Conservation (phyloP, 2,888 invertebrate genomes). For the Selenia dentaria region DNA sequence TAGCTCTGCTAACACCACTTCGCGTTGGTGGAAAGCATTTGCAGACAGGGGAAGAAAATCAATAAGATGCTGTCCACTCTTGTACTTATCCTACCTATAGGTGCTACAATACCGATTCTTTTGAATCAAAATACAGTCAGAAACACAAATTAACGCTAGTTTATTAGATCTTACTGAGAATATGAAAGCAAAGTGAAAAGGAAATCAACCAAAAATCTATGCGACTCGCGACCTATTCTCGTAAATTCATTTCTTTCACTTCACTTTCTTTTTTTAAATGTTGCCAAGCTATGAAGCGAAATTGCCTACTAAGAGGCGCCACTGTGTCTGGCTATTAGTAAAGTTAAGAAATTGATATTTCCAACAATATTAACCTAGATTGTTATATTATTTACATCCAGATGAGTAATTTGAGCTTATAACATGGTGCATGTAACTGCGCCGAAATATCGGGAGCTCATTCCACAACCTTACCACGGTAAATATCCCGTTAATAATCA, state of each 20-base stretch:
- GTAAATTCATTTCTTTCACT: conserved; percentile 84
- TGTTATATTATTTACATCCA: too few relatives aligned
- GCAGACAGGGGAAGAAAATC: conserved; percentile 85
- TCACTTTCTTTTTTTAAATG: conserved; percentile 81
- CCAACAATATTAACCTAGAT: too few relatives aligned
- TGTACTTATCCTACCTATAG: conserved; percentile 75
- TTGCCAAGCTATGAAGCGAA: conserved; percentile 54
- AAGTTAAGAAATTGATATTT: too few relatives aligned
- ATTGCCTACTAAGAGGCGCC: conserved; percentile 17
- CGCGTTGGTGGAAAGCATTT: conserved; percentile 84
- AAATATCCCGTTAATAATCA: too few relatives aligned
- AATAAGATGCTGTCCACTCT: conserved; percentile 84
- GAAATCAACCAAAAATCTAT: conserved; percentile 85
- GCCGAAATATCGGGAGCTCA: too few relatives aligned
- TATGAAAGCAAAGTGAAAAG: conserved; percentile 83
- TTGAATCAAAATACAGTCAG: conserved; percentile 75
- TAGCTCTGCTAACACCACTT: conserved; percentile 72
- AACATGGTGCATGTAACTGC: too few relatives aligned
- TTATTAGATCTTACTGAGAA: conserved; percentile 80
- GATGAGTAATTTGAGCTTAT: too few relatives aligned
- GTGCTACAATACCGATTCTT: conserved; percentile 64
- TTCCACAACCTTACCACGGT: too few relatives aligned
- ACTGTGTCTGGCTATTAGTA: conserved; percentile 8
- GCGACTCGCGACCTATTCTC: conserved; percentile 83
- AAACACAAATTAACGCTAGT: conserved; percentile 78